Base-by-base conservation (phyloP, 2,888 invertebrate genomes). In the Perithous albicinctus region DNA sequence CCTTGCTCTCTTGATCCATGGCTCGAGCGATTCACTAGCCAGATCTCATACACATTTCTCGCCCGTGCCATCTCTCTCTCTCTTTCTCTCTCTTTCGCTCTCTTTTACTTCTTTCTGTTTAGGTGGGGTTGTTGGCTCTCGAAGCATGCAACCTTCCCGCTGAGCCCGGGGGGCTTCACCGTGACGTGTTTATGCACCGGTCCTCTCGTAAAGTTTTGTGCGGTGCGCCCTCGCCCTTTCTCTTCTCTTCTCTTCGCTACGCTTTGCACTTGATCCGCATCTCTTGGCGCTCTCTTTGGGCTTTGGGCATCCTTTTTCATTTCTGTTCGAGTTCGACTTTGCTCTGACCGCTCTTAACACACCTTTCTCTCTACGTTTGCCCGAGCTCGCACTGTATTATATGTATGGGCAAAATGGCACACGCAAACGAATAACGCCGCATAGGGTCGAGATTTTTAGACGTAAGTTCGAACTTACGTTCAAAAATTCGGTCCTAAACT, bases 171-270 rank as follows among this genome's bases (percentile, higher is more conserved):
- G 85, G 88, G 78, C 76, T 85, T 80, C 80, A 76, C 82, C 87
- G 86, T 88, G 88, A 89, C 88, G 88, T 88, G 88, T 89, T 89
- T 88, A 89, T 89, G 88, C 86, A 82, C 83, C 85, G 86, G 78
- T 87, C 85, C 87, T 85, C 87, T 88, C 89, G 87, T 88, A 89
- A 89, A 89, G 86, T 87, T 84, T 82, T 85, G 67, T 54, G n/a
- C n/a, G n/a, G n/a, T 75, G 75, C 78, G 48, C 84, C 84, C 70
- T 79, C 75, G 73, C 83, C 64, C 59, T 70, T 67, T 6, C 29
- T 8, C 77, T 70, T 41, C 59, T 78, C 26, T 18, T 8, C 77
- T 70, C 46, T 64, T 78, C 26, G 32, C 15, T 35, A 48, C 54
- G 12, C 15, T 35, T 48, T 12, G n/a, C 38, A 38, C 63, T 63